Base-by-base conservation (phyloP, 1,140 invertebrate species). In the Drosophila guanche region DNA sequence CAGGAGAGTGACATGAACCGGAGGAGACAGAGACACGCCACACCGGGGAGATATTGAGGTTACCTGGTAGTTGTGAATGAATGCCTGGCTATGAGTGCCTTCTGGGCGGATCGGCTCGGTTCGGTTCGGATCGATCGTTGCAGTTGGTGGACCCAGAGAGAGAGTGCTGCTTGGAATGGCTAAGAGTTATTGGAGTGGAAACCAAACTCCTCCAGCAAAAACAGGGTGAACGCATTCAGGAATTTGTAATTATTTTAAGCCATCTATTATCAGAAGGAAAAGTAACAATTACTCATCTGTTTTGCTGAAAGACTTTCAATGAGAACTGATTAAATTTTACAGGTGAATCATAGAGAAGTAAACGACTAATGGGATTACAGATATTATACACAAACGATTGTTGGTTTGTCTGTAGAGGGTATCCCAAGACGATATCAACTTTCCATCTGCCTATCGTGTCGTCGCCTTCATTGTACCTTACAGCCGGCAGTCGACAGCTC, bases 151-250 rank as follows among this genome's bases (percentile, higher is more conserved):
- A 63, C 65, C 46, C 27, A 8, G 29, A 33, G 8, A 37, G 33
- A 37, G 33, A 37, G 33, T 12, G 33, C 33, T 12, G 33, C 33
- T 37, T 37, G 10, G 33, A 12, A 37, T 68, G 65, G 62, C 62
- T 63, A 48, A 68, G 4, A 67, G 47, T 68, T 68, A 68, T 68
- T 68, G 65, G 65, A 68, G 65, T 68, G 65, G 65, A 68, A 68
- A 68, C 20, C 40, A 55, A 6, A 42, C 2, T 14, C 41, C 12
- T 23, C 4, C 40, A 23, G 3, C 12, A 22, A 5, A 16, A 20
- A 20, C 14, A n/a, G 16, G n/a, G 25, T 20, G 6, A 7, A 33
- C 16, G 3, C 40, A 5, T 45, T 27, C 7, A 47, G 3, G 14
- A 23, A 2, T 55, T 55, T 55, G 12, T 20, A 25, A 23, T 33